These are phyloP conservation scores for Trachythela sp. DNA, from an alignment of 64 coral and sea anemone species.

Conservation along the genomic window DNA sequence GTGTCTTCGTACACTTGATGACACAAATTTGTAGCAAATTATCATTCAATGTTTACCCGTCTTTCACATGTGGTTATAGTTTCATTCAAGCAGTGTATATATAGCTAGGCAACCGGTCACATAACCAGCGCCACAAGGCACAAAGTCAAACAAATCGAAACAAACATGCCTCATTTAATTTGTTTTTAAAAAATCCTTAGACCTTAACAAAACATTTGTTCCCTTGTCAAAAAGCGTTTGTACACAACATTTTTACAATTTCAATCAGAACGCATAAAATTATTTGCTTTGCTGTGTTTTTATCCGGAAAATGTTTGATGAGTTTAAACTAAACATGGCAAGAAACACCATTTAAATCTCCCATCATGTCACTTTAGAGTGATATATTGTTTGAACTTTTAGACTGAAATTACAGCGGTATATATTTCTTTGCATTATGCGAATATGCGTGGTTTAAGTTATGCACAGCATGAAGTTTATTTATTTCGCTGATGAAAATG, in stretches of 20 bases:
- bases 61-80: too few species aligned
- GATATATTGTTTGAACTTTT: background rate
- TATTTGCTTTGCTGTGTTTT: background rate
- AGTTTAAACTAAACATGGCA: background rate
- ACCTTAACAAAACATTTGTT: background rate
- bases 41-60: too few species aligned
- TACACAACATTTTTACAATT: background rate
- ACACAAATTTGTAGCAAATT: too few species aligned
- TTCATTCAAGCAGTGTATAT: too few species aligned
- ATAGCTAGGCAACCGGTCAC: too few species aligned
- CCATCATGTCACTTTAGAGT: background rate
- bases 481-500: background rate
- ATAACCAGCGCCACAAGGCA: background rate
- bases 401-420: background rate
- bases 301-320: conserved; percentile 11
- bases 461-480: background rate
- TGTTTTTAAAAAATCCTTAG: background rate
- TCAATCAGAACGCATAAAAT: background rate
- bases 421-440: background rate
- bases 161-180: background rate
- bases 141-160: background rate
- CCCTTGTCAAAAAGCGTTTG: background rate
- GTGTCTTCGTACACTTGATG: too few species aligned
- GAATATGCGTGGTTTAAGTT: background rate
- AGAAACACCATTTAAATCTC: background rate